Percentiles rank a stretch among this genome's conserved stretches.
phyloP scores from a whole-genome alignment of 1,140 invertebrate genomes.

The Drosophila cardini region DNA sequence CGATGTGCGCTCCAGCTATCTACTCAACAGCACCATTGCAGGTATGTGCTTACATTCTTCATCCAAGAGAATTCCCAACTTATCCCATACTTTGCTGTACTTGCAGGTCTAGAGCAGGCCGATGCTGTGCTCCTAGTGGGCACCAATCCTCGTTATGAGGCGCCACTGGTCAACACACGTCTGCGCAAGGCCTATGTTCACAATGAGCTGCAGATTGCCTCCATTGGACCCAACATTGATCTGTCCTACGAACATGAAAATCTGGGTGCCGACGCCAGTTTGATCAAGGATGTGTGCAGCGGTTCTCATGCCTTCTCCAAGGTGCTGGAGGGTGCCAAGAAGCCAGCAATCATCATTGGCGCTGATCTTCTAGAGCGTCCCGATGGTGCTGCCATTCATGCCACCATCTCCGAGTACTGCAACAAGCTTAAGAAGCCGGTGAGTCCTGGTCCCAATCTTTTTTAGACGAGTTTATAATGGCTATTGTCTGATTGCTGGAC shows the following conservation, averaged over 20 bases:
- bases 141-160: slow-evolving; percentile 98
- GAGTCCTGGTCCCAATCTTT: slow-evolving; percentile 46
- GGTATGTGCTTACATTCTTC: slow-evolving; percentile 84
- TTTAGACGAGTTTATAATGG: background rate
- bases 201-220: slow-evolving; percentile 92
- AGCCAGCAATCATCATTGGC: slow-evolving; percentile 96
- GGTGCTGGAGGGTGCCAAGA: slow-evolving; percentile 91
- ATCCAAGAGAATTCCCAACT: background rate
- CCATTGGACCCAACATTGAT: slow-evolving; percentile 96
- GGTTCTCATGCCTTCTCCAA: slow-evolving; percentile 92
- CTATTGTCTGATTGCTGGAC: slow-evolving; percentile 11
- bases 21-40: slow-evolving; percentile 95
- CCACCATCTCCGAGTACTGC: slow-evolving; percentile 90
- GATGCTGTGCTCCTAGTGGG: slow-evolving; percentile 97
- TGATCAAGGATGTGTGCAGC: slow-evolving; percentile 90
- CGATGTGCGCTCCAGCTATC: slow-evolving; percentile 95
- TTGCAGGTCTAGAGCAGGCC: slow-evolving; percentile 95
- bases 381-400: slow-evolving; percentile 92
- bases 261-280: slow-evolving; percentile 91
- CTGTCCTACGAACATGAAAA: slow-evolving; percentile 97
- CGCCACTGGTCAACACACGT: slow-evolving; percentile 98
- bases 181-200: slow-evolving; percentile 96
- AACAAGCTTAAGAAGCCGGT: slow-evolving; percentile 85
- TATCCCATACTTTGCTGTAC: slow-evolving; percentile 43
- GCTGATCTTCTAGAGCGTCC: slow-evolving; percentile 91